These are phyloP conservation scores for Pampusana beccarii DNA, from an alignment of 2,113 vertebrate genomes.

Conservation along the genomic window DNA sequence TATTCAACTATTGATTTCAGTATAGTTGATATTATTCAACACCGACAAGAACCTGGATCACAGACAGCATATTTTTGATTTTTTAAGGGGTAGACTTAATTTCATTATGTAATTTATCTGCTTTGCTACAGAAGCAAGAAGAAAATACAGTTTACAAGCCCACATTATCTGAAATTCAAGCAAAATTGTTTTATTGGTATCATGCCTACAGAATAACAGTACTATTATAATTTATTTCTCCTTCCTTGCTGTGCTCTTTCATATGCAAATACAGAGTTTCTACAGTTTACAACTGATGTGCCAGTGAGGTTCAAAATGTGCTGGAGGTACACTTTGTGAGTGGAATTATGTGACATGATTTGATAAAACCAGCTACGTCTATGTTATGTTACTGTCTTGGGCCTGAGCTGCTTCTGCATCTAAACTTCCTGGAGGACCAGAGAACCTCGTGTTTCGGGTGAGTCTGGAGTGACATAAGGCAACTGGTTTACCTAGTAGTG, in stretches of 20 bases:
- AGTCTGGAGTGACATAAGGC: not conserved
- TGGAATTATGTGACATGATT: not conserved
- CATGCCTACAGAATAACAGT: not conserved
- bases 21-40: not conserved
- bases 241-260: not conserved
- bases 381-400: not conserved
- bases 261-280: not conserved
- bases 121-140: not conserved
- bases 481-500: not conserved
- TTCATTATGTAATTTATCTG: not conserved
- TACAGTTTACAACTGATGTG: not conserved
- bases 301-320: not conserved
- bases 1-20: not conserved
- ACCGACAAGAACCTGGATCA: not conserved
- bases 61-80: not conserved
- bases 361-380: not conserved
- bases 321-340: not conserved
- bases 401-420: not conserved
- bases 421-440: not conserved
- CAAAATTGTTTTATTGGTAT: not conserved
- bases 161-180: not conserved
- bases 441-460: not conserved
- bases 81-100: not conserved
- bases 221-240: not conserved
- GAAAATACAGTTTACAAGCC: not conserved